Conservation (phyloP, 2,888 invertebrate species). For the Elaeidobius kamerunicus region DNA sequence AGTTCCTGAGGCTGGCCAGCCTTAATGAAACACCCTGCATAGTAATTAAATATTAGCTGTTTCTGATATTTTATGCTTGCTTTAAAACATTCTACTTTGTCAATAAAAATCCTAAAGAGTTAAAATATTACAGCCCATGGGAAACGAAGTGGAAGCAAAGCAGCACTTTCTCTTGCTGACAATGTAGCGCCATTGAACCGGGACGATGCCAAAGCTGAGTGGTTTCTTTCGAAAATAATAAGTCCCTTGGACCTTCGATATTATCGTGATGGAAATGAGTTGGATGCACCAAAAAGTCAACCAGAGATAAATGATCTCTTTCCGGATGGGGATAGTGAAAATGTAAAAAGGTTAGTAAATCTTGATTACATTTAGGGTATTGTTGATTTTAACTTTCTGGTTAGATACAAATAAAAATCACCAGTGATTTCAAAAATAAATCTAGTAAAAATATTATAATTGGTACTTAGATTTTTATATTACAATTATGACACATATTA, state of each 20-base stretch:
- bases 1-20: no score
- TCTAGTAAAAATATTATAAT: no score
- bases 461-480: no score
- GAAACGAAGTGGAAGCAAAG: slow-evolving; percentile 53
- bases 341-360: slow-evolving; percentile 35
- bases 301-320: slow-evolving; percentile 30
- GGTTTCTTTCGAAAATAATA: slow-evolving; percentile 42
- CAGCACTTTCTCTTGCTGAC: slow-evolving; percentile 8
- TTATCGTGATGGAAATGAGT: slow-evolving; percentile 30
- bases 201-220: slow-evolving; percentile 33
- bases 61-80: background rate
- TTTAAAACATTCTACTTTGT: background rate
- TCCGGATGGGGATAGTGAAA: slow-evolving; percentile 32
- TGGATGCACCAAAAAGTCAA: slow-evolving; percentile 29
- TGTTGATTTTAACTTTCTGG: background rate
- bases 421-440: no score
- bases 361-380: background rate
- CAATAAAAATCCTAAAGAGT: background rate
- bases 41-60: no score
- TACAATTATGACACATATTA: no score
- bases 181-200: slow-evolving; percentile 13
- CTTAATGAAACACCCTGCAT: no score
- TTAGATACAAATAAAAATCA: background rate
- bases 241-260: slow-evolving; percentile 37
- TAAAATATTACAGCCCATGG: slow-evolving; percentile 56